Conservation (phyloP, 1,140 invertebrate genomes). For the Drosophila athabasca region DNA sequence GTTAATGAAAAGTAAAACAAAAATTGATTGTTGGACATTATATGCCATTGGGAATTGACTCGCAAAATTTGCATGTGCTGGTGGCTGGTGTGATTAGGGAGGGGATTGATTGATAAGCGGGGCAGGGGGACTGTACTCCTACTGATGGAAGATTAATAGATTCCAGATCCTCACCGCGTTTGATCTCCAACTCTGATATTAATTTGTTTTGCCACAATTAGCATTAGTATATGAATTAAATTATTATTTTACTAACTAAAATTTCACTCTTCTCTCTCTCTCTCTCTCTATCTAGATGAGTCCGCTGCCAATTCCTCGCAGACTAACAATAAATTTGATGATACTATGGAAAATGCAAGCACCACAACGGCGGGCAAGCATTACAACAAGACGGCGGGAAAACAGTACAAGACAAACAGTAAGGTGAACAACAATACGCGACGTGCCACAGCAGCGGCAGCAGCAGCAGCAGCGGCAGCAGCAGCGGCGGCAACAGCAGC, state of each 20-base stretch:
- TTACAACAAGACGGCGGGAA: conserved; percentile 63
- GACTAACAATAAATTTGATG: conserved; percentile 55
- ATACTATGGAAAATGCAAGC: conserved; percentile 82
- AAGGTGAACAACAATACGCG: conserved; percentile 66
- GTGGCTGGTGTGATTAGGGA: no score
- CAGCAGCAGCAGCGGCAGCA: conserved; percentile 43
- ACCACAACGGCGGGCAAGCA: conserved; percentile 65
- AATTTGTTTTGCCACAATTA: conserved; percentile 27
- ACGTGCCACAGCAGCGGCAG: conserved; percentile 63
- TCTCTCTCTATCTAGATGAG: conserved; percentile 65
- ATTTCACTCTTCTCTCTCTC: background rate
- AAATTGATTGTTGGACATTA: background rate
- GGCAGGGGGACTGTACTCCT: no score
- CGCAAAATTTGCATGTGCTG: no score
- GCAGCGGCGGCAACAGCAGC: conserved; percentile 11
- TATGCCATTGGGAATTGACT: no score
- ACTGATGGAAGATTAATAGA: no score
- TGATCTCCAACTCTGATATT: no score
- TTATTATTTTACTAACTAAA: conserved; percentile 28
- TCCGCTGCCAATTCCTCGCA: conserved; percentile 57
- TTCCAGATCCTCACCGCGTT: no score
- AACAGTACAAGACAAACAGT: conserved; percentile 62
- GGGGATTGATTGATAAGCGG: no score
- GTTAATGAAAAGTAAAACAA: conserved; percentile 51
- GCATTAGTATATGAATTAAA: conserved; percentile 25